phyloP scores from a whole-genome alignment of 2,113 vertebrate genomes.

The Corydoras maculifer region DNA sequence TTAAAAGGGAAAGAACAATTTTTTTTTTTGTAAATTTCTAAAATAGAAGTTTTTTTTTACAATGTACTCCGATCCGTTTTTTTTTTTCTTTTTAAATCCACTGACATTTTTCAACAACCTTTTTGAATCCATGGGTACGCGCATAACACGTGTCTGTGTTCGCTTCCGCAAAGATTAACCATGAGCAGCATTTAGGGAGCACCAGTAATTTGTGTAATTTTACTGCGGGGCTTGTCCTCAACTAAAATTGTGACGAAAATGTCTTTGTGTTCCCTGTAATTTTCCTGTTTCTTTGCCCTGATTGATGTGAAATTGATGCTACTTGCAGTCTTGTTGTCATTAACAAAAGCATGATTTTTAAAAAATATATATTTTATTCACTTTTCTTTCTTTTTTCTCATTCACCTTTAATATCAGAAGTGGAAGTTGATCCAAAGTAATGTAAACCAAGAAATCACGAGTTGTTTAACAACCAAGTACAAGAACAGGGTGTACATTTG shows the following conservation, averaged over 20 bases:
- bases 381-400: slow-evolving; percentile 9
- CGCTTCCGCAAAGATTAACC: slow-evolving; percentile 56
- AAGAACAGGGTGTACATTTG: not conserved
- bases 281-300: slow-evolving; percentile 66
- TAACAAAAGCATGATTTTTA: not conserved
- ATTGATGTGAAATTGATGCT: slow-evolving; percentile 64
- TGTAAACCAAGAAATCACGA: slow-evolving; percentile 4
- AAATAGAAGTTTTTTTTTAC: too few species aligned
- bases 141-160: not conserved
- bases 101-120: not conserved
- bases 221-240: slow-evolving; percentile 65
- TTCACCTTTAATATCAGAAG: slow-evolving; percentile 33
- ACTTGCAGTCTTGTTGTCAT: slow-evolving; percentile 21
- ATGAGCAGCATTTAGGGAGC: slow-evolving; percentile 61
- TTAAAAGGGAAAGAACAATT: too few species aligned
- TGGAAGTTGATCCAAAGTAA: slow-evolving; percentile 16
- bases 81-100: too few species aligned
- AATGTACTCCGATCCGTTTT: too few species aligned
- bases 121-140: not conserved
- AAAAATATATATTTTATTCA: not conserved
- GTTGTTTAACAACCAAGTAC: not conserved
- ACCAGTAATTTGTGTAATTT: slow-evolving; percentile 74
- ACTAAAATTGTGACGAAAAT: slow-evolving; percentile 66
- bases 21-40: too few species aligned
- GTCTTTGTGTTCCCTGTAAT: slow-evolving; percentile 71